Base-by-base conservation (phyloP, 2,888 invertebrate genomes). In the Miltochrista miniata region DNA sequence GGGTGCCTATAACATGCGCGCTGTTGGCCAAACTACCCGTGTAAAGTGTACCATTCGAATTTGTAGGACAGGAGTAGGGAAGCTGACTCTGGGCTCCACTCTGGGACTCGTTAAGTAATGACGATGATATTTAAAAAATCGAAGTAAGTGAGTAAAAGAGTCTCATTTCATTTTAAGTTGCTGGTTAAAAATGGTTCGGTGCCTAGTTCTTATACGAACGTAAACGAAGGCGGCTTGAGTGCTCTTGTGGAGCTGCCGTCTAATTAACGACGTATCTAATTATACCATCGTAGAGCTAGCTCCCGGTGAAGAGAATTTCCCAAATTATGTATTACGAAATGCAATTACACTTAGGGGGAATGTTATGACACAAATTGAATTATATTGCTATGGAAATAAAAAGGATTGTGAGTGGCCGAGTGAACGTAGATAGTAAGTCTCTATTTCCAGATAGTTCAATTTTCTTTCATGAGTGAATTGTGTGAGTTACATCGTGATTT, bases 191-290 rank as follows among this genome's bases (percentile, higher is more conserved):
- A 64, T 57, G 64, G 64, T 45, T 56, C 47, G 53, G 59, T 62
- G 54, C 64, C 71, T 74, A 74, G 74, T 69, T 72, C 74, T 76
- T 70, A 60, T 59, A 61, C 57, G 71, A 74, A 81, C 81, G 81
- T 80, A 80, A 81, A 81, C 78, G 83, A 81, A 76, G 74, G 74
- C 74, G 65, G 71, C 75, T 74, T 69, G 76, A 87, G 87, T 83
- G 85, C 84, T 86, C 85, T 84, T 78, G 78, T 76, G 77, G 72
- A 77, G 83, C 81, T 81, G 75, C 78, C 79, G 73, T 81, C 84
- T 87, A 87, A 88, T 88, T 88, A 88, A 83, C 83, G 83, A 86
- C 86, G 81, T 87, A 87, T 87, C 88, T 88, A 87, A 88, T 88
- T 87, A 87, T 85, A 85, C 85, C 81, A 84, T 81, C 81, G 76